phyloP scores from a whole-genome alignment of 2,888 invertebrate species.

The Pegoplata infirma region DNA sequence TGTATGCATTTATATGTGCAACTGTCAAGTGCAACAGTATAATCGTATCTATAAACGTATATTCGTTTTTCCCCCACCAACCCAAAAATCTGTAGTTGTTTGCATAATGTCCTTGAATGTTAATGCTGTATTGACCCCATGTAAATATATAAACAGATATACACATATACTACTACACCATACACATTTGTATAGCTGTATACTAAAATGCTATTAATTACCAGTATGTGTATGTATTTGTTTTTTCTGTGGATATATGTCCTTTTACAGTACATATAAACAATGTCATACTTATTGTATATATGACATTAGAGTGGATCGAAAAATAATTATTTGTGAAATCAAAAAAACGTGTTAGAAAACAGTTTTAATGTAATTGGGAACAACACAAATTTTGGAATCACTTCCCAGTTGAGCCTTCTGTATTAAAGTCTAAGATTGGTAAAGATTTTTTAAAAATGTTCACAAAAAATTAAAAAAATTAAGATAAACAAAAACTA shows the following conservation, averaged over 20 bases:
- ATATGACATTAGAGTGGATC: too few relatives aligned
- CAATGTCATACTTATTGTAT: not conserved
- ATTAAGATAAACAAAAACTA: too few relatives aligned
- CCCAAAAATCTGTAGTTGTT: slow-evolving; percentile 22
- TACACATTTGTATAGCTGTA: not conserved
- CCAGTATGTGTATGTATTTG: not conserved
- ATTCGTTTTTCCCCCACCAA: not conserved
- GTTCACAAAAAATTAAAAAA: too few relatives aligned
- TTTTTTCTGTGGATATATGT: not conserved
- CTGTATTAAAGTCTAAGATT: too few relatives aligned
- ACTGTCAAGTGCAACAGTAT: slow-evolving; percentile 33
- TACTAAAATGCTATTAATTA: slow-evolving; percentile 46
- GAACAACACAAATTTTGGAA: too few relatives aligned
- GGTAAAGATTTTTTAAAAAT: too few relatives aligned
- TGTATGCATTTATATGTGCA: slow-evolving; percentile 38
- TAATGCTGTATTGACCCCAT: slow-evolving; percentile 58
- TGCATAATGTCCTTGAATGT: slow-evolving; percentile 58
- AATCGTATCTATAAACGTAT: not conserved
- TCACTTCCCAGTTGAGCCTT: too few relatives aligned
- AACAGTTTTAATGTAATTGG: too few relatives aligned
- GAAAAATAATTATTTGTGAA: too few relatives aligned
- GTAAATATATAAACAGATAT: slow-evolving; percentile 18
- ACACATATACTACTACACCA: slow-evolving; percentile 30
- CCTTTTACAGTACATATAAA: too few relatives aligned
- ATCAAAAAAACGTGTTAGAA: too few relatives aligned